phyloP scores from a whole-genome alignment of 2,113 vertebrate genomes.

The Rhinoptilus africanus region DNA sequence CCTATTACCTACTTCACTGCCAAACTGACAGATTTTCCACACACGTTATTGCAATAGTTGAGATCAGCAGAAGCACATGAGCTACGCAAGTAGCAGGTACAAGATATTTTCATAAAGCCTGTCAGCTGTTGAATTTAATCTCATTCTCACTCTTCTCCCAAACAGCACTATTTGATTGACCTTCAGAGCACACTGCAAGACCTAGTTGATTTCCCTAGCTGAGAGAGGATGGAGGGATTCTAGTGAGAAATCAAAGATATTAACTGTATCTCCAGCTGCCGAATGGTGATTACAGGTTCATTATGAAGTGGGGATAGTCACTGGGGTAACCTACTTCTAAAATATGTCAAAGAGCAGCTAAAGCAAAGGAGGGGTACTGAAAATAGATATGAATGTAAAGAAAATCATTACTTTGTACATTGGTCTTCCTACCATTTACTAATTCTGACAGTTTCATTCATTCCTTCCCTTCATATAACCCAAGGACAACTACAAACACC shows the following conservation, averaged over 20 bases:
- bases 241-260: constrained; percentile 30
- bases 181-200: not conserved
- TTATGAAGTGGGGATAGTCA: not conserved
- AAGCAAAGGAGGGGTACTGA: not conserved
- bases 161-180: not conserved
- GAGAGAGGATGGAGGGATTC: not conserved
- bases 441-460: not conserved
- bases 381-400: not conserved
- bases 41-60: not conserved
- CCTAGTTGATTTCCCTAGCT: constrained; percentile 1
- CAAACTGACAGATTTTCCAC: constrained; percentile 34
- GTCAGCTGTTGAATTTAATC: constrained; percentile 22
- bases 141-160: not conserved
- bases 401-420: not conserved
- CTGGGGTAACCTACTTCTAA: not conserved
- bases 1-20: not conserved
- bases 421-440: not conserved
- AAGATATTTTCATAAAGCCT: constrained; percentile 35
- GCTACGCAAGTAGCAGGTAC: not conserved
- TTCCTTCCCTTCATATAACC: not conserved
- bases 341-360: not conserved
- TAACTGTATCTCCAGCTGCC: not conserved
- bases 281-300: not conserved
- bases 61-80: constrained; percentile 17
- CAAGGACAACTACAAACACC: not conserved